These are phyloP conservation scores for Scopus umbretta DNA, from an alignment of 2,113 vertebrate species.

Conservation along the genomic window DNA sequence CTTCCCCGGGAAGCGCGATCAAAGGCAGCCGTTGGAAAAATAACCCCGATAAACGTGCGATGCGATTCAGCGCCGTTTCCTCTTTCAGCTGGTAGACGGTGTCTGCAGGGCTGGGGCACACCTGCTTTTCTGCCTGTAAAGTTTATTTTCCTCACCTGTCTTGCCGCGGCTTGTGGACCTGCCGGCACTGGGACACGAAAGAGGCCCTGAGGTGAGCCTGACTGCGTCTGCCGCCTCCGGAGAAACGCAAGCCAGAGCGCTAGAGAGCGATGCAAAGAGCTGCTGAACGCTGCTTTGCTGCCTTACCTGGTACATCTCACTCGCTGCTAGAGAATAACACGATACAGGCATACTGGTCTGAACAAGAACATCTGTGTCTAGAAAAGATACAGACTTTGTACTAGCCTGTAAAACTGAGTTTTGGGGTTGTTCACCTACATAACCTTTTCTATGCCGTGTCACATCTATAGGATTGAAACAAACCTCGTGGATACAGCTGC, in stretches of 20 bases:
- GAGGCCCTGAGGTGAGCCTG: background rate
- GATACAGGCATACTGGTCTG: background rate
- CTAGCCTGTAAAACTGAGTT: background rate
- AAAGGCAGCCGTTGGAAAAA: background rate
- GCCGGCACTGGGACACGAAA: fast-evolving
- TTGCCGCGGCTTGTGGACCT: background rate
- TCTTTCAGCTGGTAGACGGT: background rate
- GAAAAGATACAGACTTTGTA: background rate
- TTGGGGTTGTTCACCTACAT: background rate
- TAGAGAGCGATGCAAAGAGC: background rate
- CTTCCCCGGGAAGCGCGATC: background rate
- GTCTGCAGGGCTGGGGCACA: background rate
- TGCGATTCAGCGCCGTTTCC: background rate
- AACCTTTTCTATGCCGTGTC: background rate
- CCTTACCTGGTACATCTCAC: no score
- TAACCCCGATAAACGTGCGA: background rate
- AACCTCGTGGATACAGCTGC: background rate
- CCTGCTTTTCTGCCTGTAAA: background rate
- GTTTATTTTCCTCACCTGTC: background rate
- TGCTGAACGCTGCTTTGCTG: fast-evolving
- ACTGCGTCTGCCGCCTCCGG: background rate
- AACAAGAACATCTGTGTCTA: background rate
- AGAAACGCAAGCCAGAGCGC: background rate
- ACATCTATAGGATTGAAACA: background rate
- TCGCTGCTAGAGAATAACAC: fast-evolving